Base-by-base conservation (phyloP, 2,113 vertebrate species). In the Corapipo altera region DNA sequence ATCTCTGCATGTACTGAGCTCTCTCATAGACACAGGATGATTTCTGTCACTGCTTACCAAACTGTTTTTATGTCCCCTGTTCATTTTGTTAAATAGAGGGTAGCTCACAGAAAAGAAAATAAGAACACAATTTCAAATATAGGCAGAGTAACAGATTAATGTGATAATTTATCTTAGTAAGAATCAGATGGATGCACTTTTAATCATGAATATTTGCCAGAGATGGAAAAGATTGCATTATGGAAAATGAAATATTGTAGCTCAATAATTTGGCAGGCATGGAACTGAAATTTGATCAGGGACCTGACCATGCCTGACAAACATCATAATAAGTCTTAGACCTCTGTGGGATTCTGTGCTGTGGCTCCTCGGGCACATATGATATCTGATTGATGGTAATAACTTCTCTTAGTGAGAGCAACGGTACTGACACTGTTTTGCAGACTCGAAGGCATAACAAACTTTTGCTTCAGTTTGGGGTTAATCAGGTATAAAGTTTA, bases 31-130 rank as follows among this genome's bases (percentile, higher is more conserved):
- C n/a, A 41, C 17, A 69, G 66, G 62, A 64, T 64, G 73, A 75
- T 78, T 96, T 95, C 81, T 92, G 35, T 32, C 78, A 71, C 65
- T 90, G 75, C 73, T 95, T 84, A 94, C 59, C 51, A 79, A 90
- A 82, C 26, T 13, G 22, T 20, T 92, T 87, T 35, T 28, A 30
- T 30, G 17, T 64, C 55, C 78, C 78, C 74, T 69, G 73, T 88
- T 79, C 66, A 37, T 87, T 97, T 91, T 94, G 30, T 82, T 85
- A 86, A 93, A 71, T 19, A 76, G 48, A 91, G n/a, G 33, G 39
- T 86, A 65, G 94, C 51, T 87, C 70, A 54, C 15, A 67, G 32
- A 86, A 87, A 93, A 89, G 37, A 71, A 77, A 96, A 66, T 59
- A 89, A 95, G 88, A 12, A 75, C 1, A 5, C 2, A 19, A 21